phyloP scores from a whole-genome alignment of 2,113 vertebrate genomes.

The Urocitellus parryii region DNA sequence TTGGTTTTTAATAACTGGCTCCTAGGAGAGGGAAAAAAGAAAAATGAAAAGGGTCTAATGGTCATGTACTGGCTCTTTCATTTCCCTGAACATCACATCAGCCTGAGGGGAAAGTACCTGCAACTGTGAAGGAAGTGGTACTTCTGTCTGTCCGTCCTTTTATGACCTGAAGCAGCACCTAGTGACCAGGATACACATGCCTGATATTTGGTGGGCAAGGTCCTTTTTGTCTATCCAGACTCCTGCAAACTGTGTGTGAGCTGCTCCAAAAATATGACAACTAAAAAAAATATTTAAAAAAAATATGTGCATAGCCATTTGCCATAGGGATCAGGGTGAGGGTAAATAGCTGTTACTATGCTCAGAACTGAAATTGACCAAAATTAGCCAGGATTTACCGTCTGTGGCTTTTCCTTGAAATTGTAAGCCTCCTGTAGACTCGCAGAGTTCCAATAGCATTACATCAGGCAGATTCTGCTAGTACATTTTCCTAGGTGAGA shows the following conservation, averaged over 20 bases:
- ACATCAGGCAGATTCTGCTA: not conserved
- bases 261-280: no score
- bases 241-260: not conserved
- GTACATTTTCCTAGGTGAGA: not conserved
- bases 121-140: no score
- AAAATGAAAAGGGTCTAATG: no score
- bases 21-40: no score
- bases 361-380: not conserved
- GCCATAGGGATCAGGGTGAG: not conserved
- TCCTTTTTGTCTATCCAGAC: not conserved
- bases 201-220: not conserved
- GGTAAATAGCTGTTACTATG: not conserved
- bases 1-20: no score
- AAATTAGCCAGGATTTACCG: not conserved
- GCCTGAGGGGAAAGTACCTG: no score
- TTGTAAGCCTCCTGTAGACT: not conserved
- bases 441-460: not conserved
- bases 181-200: not conserved
- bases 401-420: not conserved
- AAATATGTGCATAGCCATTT: not conserved
- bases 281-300: no score
- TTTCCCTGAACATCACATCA: no score
- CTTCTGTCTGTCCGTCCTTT: no score
- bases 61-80: no score
- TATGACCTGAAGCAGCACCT: not conserved